Evolutionary conservation across 2,888 invertebrate species (phyloP), one percentile per base, ranked within the genome.

Genomic region (Drosophila pullipes): DNA sequence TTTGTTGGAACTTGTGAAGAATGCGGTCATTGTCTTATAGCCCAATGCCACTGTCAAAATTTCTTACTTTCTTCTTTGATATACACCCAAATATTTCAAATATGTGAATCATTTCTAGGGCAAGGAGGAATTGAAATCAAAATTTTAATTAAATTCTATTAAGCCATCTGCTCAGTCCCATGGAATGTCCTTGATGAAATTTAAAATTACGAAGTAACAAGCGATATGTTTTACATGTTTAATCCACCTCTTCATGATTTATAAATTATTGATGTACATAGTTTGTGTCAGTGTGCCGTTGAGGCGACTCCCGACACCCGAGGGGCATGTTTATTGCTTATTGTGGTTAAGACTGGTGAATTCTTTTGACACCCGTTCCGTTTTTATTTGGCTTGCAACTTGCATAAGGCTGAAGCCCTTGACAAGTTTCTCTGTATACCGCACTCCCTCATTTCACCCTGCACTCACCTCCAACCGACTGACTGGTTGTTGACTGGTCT

Each of bases 311-410:
- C 39, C 39, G 39, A 39, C 39, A 9, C 39, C 18, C 18, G 4
- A 13, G 1, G 39, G 28, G 22, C n/a, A 44, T 6, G 13, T 11
- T 7, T 1, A 13, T 3, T 44, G 22, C 10, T 22, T 13, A 11
- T 44, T 10, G 39, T 10, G 30, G 25, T 13, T 7, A 28, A 11
- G 30, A 10, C 41, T 4, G 39, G 53, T 31, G 13, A 60, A 57
- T 53, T 62, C 65, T 31, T 76, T 78, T 78, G 78, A 76, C 78
- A 78, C 69, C 78, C 72, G 65, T 69, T 69, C 13, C 7, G 18
- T 33, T 33, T 47, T 35, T 30, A n/a, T 63, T 4, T 47, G 52
- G 11, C 57, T 44, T 64, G 64, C 69, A 74, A 66, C 54, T 74
- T 74, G 66, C 74, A 69, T 63, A 69, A 74, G 60, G 13, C 39